Conservation (phyloP, 2,888 invertebrate species). For the Pocota personata region DNA sequence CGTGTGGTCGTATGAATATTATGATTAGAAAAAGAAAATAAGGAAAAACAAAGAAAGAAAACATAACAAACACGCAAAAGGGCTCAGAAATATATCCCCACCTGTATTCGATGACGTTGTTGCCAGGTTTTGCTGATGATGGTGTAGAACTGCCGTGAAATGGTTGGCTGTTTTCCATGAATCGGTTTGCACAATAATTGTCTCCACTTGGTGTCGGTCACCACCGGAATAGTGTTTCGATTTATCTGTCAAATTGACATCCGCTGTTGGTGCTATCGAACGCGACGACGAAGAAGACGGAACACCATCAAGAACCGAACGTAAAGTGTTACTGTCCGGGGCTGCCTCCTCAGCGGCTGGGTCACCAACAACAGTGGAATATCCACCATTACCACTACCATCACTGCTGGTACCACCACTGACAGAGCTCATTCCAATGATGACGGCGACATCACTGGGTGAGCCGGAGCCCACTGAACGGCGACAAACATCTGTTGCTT, state of each 20-base stretch:
- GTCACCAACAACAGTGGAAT: constrained; percentile 64
- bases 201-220: constrained; percentile 54
- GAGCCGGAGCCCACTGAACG: constrained; percentile 32
- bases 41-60: constrained; percentile 46
- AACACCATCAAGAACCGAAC: constrained; percentile 70
- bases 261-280: constrained; percentile 38
- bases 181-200: constrained; percentile 75
- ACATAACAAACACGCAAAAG: constrained; percentile 75
- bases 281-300: constrained; percentile 70
- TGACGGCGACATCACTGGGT: constrained; percentile 39
- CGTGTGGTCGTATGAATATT: constrained; percentile 27
- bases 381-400: constrained; percentile 50
- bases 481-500: constrained; percentile 53
- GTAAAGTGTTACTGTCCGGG: constrained; percentile 61
- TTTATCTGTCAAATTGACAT: constrained; percentile 60
- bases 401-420: constrained; percentile 19
- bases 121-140: constrained; percentile 53
- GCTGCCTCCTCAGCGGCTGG: constrained; percentile 55
- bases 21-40: constrained; percentile 51
- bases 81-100: constrained; percentile 62
- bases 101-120: constrained; percentile 62
- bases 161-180: constrained; percentile 77
- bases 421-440: constrained; percentile 53
- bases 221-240: constrained; percentile 45
- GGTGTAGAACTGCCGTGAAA: constrained; percentile 71